Base-by-base conservation (phyloP, 2,888 invertebrate species). In the Timema cristinae region DNA sequence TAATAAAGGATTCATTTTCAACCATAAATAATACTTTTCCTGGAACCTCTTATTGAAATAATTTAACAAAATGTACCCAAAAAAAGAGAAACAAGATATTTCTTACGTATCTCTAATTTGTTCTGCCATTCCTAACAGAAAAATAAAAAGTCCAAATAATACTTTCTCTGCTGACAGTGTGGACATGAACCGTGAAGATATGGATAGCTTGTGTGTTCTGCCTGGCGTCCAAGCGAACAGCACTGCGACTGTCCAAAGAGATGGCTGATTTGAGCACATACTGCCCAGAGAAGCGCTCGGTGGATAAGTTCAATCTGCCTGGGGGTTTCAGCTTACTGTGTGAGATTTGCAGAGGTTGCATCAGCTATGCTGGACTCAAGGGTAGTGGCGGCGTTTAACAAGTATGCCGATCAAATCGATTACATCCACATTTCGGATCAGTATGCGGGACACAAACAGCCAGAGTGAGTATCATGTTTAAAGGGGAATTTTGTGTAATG, bases 351-450 rank as follows among this genome's bases (percentile, higher is more conserved):
- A 52, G 98, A 98, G 85, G 95, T 93, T 16, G 88, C 95, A 67
- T 86, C 90, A 72, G 90, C 91, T 73, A 85, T 98, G 78, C 85
- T 98, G 77, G 98, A 98, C 85, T 86, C 91, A 73, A 89, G 93
- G 80, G 87, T 93, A 74, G 84, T 88, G 61, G 88, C 91, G 75
- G 90, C 92, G 72, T 86, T 95, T 73, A 86, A 87, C 76, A 95
- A 92, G 84, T 95, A 92, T 85, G 89, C 92, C 77, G 87, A 90
- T 73, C 86, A 90, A 81, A 88, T 99, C 79, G 98, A 99, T 82
- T 98, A 92, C 83, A 92, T 99, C 82, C 98, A 99, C 84, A 89
- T 99, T n/a, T 97, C 98, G 71, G 99, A 99, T 85, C 94, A 97
- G 81, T 99, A 91, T 84, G 91, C 93, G 77, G 98, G 98, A 54